Evolutionary conservation across 2,797 vertebrate species (phyloP), one percentile per base, ranked within the genome.

Genomic region (Linurgus olivaceus): DNA sequence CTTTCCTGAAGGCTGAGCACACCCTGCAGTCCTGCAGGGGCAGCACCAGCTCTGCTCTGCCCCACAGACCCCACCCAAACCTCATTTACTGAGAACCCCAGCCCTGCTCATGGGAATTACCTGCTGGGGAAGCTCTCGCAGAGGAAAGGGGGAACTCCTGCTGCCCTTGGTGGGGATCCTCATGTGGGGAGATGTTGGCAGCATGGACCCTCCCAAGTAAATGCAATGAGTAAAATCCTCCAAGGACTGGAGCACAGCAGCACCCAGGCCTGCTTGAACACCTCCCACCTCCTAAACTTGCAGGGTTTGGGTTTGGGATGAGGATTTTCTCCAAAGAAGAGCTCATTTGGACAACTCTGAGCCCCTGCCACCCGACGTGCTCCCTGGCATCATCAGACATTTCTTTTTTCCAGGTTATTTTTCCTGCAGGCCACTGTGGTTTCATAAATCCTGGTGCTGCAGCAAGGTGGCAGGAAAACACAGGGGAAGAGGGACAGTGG

Each of bases 391-490:
- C 12, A 13, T 9, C 70, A 52, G 37, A 45, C 4, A 7, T 11
- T 63, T 11, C 26, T 57, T 47, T 57, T 42, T 5, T 2, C 20
- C 68, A 51, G 68, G 23, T 31, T 47, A 4, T 54, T 73, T 76
- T 28, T 28, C 63, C 75, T 54, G 33, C 54, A 24, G 45, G 19
- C 18, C 59, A 0, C 4, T 26, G 48, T 12, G 28, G 61, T 21
- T 61, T 24, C 0, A 1, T 12, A 73, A 48, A 67, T 40, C 44
- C 37, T 6, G 4, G 52, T 23, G 61, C 74, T 62, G 77, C 91
- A 95, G 91, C 76, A 65, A 92, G 84, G 84, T 89, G 93, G 81
- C 81, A 89, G 90, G 58, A 81, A 86, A 91, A 45, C 54, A 21
- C 89, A 26, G 29, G 12, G n/a, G 5, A 45, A 51, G 40, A 0